Percentiles rank a stretch among this genome's conserved stretches.
Evolutionary conservation across 2,113 vertebrate species (phyloP).

Genomic region (Accipiter cooperii): DNA sequence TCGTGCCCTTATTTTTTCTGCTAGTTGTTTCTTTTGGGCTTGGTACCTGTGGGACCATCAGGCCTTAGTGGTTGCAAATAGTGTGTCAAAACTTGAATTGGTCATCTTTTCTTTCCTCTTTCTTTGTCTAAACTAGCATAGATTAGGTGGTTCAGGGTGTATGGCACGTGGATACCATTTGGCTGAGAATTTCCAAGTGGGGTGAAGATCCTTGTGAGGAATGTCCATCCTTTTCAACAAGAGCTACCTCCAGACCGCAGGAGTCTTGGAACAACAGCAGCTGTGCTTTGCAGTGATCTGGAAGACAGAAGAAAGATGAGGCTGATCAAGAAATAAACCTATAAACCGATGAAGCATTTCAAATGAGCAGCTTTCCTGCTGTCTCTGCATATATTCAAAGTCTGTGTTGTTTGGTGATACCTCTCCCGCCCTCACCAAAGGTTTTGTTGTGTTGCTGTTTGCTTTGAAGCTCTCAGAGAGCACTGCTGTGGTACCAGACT

Average conservation of each 20-base stretch:
- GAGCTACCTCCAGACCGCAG: neutral
- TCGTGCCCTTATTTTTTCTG: neutral
- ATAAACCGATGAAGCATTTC: neutral
- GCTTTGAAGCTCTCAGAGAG: neutral
- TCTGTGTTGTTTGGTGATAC: neutral
- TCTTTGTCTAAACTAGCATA: neutral
- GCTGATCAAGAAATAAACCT: neutral
- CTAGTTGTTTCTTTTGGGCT: neutral
- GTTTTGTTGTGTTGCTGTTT: neutral
- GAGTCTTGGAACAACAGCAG: neutral
- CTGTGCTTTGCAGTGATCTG: neutral
- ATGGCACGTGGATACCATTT: neutral
- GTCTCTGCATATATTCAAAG: neutral
- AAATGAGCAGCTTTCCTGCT: neutral
- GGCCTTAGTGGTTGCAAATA: neutral
- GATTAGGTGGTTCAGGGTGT: neutral
- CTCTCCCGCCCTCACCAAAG: neutral
- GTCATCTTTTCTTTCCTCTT: neutral
- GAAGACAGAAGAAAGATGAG: neutral
- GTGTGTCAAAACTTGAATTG: neutral
- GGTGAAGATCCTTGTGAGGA: neutral
- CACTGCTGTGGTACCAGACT: neutral
- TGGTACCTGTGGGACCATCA: neutral
- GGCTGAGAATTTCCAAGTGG: neutral
- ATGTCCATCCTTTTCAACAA: neutral